Evolutionary conservation across 2,888 invertebrate genomes (phyloP).

Genomic region (Sinotaia quadrata): DNA sequence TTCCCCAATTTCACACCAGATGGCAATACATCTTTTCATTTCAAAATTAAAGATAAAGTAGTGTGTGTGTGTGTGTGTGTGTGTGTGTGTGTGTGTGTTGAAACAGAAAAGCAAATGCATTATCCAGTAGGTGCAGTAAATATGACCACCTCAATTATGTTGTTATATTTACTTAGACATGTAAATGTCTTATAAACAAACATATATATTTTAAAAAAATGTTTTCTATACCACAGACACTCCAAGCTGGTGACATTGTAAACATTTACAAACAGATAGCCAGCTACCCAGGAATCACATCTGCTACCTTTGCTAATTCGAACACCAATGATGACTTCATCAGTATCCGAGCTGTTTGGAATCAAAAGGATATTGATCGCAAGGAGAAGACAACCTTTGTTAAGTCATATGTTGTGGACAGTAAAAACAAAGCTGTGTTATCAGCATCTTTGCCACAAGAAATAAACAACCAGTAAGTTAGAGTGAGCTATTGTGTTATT

Average conservation of each 20-base stretch:
- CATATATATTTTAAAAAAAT: too few species aligned
- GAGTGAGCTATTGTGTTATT: not conserved
- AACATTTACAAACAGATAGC: not conserved
- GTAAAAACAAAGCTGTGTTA: slow-evolving; percentile 8
- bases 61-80: too few species aligned
- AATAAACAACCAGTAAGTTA: slow-evolving; percentile 33
- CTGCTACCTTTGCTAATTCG: not conserved
- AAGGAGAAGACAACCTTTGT: slow-evolving; percentile 59
- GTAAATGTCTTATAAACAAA: too few species aligned
- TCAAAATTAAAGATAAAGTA: too few species aligned
- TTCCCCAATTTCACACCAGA: too few species aligned
- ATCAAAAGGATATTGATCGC: slow-evolving; percentile 64
- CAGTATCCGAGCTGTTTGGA: slow-evolving; percentile 53
- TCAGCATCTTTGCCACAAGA: slow-evolving; percentile 25
- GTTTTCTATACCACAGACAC: not conserved
- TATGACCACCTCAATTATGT: too few species aligned
- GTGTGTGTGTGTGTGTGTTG: too few species aligned
- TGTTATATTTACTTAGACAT: too few species aligned
- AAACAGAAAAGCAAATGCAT: too few species aligned
- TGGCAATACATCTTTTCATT: too few species aligned
- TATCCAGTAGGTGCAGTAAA: too few species aligned
- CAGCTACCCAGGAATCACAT: not conserved
- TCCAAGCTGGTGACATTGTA: not conserved
- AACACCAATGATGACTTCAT: slow-evolving; percentile 11
- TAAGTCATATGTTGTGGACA: slow-evolving; percentile 47